Evolutionary conservation across 2,113 vertebrate genomes (phyloP).

Genomic region (Nerophis lumbriciformis): DNA sequence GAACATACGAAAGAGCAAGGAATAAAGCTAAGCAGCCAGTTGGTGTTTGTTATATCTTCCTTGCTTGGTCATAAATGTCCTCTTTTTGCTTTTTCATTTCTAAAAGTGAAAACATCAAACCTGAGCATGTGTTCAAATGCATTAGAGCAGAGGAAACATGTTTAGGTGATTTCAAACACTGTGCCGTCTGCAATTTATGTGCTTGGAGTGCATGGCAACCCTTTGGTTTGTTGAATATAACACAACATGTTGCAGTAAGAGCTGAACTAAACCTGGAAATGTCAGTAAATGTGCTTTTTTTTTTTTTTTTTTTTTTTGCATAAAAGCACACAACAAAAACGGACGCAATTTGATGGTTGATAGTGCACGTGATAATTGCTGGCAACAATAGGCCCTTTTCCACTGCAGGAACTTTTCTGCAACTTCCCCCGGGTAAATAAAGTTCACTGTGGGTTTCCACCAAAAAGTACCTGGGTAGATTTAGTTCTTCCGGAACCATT

Average conservation of each 20-base stretch:
- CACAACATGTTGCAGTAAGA: not conserved
- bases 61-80: slow-evolving; percentile 8
- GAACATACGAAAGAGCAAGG: not conserved
- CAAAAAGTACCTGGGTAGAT: no score
- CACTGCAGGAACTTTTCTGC: no score
- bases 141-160: slow-evolving; percentile 27
- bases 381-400: no score
- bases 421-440: no score
- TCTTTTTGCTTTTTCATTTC: slow-evolving; percentile 18
- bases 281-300: not conserved
- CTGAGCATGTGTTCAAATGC: slow-evolving; percentile 4
- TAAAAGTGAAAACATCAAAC: slow-evolving; percentile 15
- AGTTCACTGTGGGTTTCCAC: no score
- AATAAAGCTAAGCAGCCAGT: not conserved
- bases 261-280: not conserved
- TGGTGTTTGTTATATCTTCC: not conserved
- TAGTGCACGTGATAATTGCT: no score
- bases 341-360: no score
- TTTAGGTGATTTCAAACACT: slow-evolving; percentile 20
- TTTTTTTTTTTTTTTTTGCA: not conserved
- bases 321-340: slow-evolving; percentile 13
- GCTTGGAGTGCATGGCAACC: not conserved
- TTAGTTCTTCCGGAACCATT: no score
- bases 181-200: slow-evolving; percentile 7
- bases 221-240: slow-evolving; percentile 1